Conservation (phyloP, 2,888 invertebrate species). For the Colletes collaris region DNA sequence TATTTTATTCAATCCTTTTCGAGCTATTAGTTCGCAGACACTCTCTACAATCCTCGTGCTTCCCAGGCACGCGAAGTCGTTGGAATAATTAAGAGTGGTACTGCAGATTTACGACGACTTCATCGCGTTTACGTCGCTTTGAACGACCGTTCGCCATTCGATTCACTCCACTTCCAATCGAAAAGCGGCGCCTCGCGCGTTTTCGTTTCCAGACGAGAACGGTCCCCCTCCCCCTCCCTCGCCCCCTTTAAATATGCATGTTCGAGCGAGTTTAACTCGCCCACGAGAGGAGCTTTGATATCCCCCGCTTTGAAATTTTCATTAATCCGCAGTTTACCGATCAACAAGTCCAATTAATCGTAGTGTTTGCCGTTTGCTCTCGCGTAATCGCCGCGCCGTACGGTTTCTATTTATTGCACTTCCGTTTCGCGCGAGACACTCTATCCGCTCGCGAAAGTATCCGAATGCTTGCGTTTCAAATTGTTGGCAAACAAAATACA, state of each 20-base stretch:
- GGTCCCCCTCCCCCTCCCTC: neutral
- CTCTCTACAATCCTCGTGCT: too few relatives aligned
- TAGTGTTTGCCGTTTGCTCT: slow-evolving; percentile 1
- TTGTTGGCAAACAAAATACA: too few relatives aligned
- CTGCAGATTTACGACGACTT: neutral
- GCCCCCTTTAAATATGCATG: slow-evolving; percentile 31
- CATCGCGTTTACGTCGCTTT: neutral
- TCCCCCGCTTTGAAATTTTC: slow-evolving; percentile 44
- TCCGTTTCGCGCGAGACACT: neutral
- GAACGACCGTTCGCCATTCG: neutral
- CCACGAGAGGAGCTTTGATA: slow-evolving; percentile 16
- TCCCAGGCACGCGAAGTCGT: too few relatives aligned
- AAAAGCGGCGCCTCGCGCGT: slow-evolving; percentile 1
- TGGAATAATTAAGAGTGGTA: too few relatives aligned
- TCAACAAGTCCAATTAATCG: slow-evolving; percentile 39
- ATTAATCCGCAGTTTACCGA: slow-evolving; percentile 19
- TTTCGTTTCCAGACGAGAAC: slow-evolving; percentile 3
- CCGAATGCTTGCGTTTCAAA: too few relatives aligned
- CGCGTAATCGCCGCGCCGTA: neutral
- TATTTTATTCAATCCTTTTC: too few relatives aligned
- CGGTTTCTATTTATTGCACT: neutral
- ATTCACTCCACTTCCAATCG: neutral
- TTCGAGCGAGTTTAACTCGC: slow-evolving; percentile 12
- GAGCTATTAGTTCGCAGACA: too few relatives aligned
- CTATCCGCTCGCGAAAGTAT: too few relatives aligned